Evolutionary conservation across 2,797 vertebrate species (phyloP), one percentile per base, ranked within the genome.

Genomic region (Rhabdophis nuchalis): DNA sequence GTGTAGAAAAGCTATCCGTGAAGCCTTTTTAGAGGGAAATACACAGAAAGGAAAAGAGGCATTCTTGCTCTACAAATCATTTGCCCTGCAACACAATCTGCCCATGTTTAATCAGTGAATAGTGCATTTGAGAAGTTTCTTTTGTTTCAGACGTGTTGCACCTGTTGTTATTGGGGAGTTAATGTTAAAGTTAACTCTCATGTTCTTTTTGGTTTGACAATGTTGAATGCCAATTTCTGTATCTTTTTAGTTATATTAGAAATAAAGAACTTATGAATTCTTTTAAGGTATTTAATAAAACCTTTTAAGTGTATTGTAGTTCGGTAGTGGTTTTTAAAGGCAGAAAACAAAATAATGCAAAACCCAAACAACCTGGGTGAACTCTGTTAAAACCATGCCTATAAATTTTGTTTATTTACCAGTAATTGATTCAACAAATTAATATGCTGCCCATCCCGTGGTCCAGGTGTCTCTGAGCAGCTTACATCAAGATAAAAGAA

Each of bases 151-250:
- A 82, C 7, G 29, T 85, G 25, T 91, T 89, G 54, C 1, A 97
- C 96, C 96, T 98, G 97, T 96, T 86, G 5, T 85, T 13, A 91
- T 88, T 90, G 41, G 88, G 88, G 93, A n/a, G 90, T 90, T 92
- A 87, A 86, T 91, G 14, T 27, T 0, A 9, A 92, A 61, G 57
- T 64, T 50, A 86, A 29, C 3, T 2, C 11, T 20, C 0, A 10
- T 92, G 25, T 14, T 92, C 0, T 85, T 77, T 46, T 93, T 60
- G 60, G 14, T 85, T 95, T 6, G n/a, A n/a, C 53, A 92, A 16
- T 85, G 89, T 58, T 52, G 92, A 94, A 93, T 93, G 90, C 92
- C 93, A 89, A 85, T 20, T 25, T 91, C 57, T 92, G 90, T 52
- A 54, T 41, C 32, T 85, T 23, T 18, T 87, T 92, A 68, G 89